phyloP scores from a whole-genome alignment of 2,113 vertebrate species.

The Leptosomus discolor region DNA sequence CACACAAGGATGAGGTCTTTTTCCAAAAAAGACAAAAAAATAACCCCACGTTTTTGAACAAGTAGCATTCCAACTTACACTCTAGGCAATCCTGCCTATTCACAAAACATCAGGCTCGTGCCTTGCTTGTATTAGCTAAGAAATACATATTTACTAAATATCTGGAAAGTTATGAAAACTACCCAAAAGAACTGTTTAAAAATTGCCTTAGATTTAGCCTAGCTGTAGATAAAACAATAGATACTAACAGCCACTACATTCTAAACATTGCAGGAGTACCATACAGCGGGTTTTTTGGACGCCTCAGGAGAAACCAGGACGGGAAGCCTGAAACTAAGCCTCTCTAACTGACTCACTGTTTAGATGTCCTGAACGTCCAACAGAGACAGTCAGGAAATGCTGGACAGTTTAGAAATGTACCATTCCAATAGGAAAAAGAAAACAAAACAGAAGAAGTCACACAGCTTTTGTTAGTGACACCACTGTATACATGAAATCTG shows the following conservation, averaged over 20 bases:
- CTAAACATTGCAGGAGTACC: neutral
- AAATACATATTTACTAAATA: neutral
- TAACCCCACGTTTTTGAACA: neutral
- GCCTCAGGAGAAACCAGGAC: neutral
- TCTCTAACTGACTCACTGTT: neutral
- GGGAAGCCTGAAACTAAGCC: neutral
- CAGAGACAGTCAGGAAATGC: neutral
- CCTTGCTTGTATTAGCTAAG: neutral
- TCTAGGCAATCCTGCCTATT: neutral
- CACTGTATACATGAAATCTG: neutral
- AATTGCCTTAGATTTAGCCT: neutral
- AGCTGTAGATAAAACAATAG: neutral
- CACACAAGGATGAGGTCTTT: neutral
- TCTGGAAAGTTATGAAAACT: neutral
- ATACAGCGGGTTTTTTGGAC: neutral
- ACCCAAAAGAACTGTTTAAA: neutral
- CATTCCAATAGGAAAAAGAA: neutral
- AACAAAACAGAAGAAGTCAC: neutral
- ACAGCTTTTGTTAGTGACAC: neutral
- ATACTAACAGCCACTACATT: neutral
- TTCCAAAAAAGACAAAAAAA: neutral
- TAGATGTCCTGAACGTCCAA: neutral
- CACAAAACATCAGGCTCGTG: neutral
- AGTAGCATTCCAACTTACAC: neutral
- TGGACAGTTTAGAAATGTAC: neutral